Evolutionary conservation across 1,140 invertebrate species (phyloP).

Genomic region (Branchinecta lindahli): DNA sequence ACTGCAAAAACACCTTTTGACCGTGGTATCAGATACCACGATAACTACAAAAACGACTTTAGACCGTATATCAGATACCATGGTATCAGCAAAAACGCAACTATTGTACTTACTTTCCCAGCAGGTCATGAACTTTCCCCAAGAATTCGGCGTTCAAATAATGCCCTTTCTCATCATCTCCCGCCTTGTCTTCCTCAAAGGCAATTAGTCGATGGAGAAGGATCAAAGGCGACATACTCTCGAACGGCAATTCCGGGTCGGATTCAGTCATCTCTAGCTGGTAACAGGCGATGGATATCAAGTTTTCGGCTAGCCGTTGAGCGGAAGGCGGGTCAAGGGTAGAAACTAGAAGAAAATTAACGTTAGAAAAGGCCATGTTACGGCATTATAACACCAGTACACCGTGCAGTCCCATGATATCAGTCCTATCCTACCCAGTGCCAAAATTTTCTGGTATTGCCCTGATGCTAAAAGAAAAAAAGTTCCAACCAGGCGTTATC

Average conservation of each 20-base stretch:
- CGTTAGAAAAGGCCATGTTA: too few species aligned
- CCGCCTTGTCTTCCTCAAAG: constrained; percentile 35
- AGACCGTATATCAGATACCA: too few species aligned
- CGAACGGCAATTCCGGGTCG: constrained; percentile 43
- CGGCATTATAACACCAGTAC: too few species aligned
- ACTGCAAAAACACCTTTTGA: too few species aligned
- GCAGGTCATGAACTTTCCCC: constrained; percentile 66
- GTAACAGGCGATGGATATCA: constrained; percentile 54
- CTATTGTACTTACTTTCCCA: constrained; percentile 41
- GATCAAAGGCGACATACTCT: constrained; percentile 61
- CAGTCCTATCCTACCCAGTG: too few species aligned
- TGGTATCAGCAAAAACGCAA: constrained; percentile 11
- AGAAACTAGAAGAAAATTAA: not conserved
- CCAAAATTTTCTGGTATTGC: too few species aligned
- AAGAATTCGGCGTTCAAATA: constrained; percentile 60
- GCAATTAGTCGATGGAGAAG: constrained; percentile 59
- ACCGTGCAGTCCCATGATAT: too few species aligned
- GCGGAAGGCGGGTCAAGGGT: not conserved
- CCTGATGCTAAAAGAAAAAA: too few species aligned
- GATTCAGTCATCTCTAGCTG: constrained; percentile 46
- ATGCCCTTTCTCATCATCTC: constrained; percentile 40
- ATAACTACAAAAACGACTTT: too few species aligned
- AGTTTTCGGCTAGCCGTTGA: constrained; percentile 48
- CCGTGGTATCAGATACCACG: too few species aligned
- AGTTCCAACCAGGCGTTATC: too few species aligned